A percentile compares a stretch with the other conserved stretches of the same genome.
Evolutionary conservation across 2,888 invertebrate genomes (phyloP).

Genomic region (Helleia helle): DNA sequence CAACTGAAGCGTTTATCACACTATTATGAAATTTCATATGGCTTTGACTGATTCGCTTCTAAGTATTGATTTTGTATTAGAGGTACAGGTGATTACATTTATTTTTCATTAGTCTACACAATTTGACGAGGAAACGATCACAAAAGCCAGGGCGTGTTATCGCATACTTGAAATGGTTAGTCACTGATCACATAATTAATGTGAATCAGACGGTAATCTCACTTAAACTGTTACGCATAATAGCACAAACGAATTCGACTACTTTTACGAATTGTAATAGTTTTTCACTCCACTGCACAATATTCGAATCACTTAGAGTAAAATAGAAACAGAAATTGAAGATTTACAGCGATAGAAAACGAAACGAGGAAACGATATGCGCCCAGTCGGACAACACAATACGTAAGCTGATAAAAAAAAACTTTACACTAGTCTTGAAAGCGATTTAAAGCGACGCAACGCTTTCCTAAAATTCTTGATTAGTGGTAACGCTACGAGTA

Average conservation of each 20-base stretch:
- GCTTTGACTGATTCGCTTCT: not conserved
- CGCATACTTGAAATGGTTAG: slow-evolving; percentile 60
- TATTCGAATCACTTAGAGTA: slow-evolving; percentile 11
- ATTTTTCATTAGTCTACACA: slow-evolving; percentile 25
- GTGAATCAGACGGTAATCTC: slow-evolving; percentile 54
- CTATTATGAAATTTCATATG: not conserved
- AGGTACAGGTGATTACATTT: slow-evolving; percentile 24
- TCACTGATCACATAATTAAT: slow-evolving; percentile 68
- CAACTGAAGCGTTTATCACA: not conserved
- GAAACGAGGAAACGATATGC: slow-evolving; percentile 29
- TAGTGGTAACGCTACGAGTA: slow-evolving; percentile 9
- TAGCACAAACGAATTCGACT: slow-evolving; percentile 25
- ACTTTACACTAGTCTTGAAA: slow-evolving; percentile 45
- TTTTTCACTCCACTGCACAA: not conserved
- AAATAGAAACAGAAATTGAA: slow-evolving; percentile 30
- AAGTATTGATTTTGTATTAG: slow-evolving; percentile 59
- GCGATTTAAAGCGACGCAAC: slow-evolving; percentile 29
- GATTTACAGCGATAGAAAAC: slow-evolving; percentile 27
- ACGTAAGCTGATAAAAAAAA: slow-evolving; percentile 62
- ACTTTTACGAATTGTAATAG: slow-evolving; percentile 5
- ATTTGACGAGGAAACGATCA: slow-evolving; percentile 29
- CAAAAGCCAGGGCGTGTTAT: slow-evolving; percentile 50
- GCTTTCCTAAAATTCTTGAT: slow-evolving; percentile 16
- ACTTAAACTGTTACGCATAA: slow-evolving; percentile 39
- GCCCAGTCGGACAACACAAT: slow-evolving; percentile 44